phyloP scores from a whole-genome alignment of 1,140 invertebrate genomes.

The Coelopa frigida region DNA sequence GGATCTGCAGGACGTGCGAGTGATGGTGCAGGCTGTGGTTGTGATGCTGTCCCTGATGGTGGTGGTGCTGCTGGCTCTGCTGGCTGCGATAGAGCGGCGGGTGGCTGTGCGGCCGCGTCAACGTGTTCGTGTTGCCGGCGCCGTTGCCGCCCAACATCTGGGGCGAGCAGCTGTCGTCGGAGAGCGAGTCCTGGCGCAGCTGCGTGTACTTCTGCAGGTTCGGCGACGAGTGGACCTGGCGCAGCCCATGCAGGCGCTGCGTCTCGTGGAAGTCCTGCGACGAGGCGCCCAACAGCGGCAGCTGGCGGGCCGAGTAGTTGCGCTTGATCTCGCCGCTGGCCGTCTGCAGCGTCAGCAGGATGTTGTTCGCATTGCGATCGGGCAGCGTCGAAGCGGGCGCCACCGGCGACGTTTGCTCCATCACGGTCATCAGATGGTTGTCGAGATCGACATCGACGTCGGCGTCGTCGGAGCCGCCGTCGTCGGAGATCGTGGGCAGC shows the following conservation, averaged over 20 bases:
- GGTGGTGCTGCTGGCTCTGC: conserved; percentile 16
- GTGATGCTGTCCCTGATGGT: neutral
- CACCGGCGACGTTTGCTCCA: neutral
- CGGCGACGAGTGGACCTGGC: conserved; percentile 41
- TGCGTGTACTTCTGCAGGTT: conserved; percentile 39
- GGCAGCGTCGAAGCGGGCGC: conserved; percentile 21
- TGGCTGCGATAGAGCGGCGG: conserved; percentile 13
- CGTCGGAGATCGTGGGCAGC: conserved; percentile 38
- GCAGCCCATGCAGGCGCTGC: conserved; percentile 29
- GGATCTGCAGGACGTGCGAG: conserved; percentile 35
- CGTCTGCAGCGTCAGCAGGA: conserved; percentile 32
- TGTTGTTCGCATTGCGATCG: conserved; percentile 35
- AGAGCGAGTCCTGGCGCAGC: conserved; percentile 22
- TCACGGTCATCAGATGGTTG: neutral
- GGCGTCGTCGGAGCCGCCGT: conserved; percentile 30
- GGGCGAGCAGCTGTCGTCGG: conserved; percentile 20
- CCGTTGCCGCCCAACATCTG: conserved; percentile 22
- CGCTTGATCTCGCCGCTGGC: conserved; percentile 39
- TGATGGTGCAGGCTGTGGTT: neutral
- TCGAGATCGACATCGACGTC: neutral
- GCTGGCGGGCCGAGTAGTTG: conserved; percentile 37
- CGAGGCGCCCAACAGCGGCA: conserved; percentile 31
- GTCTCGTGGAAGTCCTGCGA: conserved; percentile 31
- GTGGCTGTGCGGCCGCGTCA: conserved; percentile 15
- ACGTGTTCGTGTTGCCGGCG: conserved; percentile 8